These are phyloP conservation scores for Drosophila ercepeae DNA, from an alignment of 1,140 invertebrate species.

Conservation along the genomic window DNA sequence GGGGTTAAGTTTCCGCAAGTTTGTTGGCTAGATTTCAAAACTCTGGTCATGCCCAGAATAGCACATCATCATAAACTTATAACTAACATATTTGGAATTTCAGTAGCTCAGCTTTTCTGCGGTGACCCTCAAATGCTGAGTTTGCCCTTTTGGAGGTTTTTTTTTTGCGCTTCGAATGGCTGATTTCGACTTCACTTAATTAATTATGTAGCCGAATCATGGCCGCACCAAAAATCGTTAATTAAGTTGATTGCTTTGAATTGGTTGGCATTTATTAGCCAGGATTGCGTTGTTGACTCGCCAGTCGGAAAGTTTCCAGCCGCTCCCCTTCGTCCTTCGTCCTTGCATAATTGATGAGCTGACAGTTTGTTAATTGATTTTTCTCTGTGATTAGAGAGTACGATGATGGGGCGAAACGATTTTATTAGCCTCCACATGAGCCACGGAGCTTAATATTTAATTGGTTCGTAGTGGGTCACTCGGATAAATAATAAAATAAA, in stretches of 20 bases:
- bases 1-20: too few relatives aligned
- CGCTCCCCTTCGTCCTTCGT: not conserved
- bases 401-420: conserved; percentile 47
- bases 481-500: conserved; percentile 19
- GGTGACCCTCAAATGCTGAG: conserved; percentile 29
- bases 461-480: conserved; percentile 39
- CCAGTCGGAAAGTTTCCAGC: conserved; percentile 50
- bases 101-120: not conserved
- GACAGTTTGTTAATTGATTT: conserved; percentile 76
- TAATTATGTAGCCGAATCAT: conserved; percentile 73
- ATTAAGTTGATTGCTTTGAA: conserved; percentile 80
- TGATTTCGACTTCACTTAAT: conserved; percentile 53
- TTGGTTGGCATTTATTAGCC: conserved; percentile 76
- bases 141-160: conserved; percentile 17
- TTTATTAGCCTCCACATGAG: conserved; percentile 67
- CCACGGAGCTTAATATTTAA: conserved; percentile 60
- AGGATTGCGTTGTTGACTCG: conserved; percentile 60
- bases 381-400: conserved; percentile 47
- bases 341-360: conserved; percentile 66
- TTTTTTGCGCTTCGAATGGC: conserved; percentile 25
- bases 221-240: conserved; percentile 68
- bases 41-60: conserved; percentile 5
- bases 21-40: too few relatives aligned
- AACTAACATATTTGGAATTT: conserved; percentile 15
- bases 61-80: conserved; percentile 9